Base-by-base conservation (phyloP, 2,113 vertebrate species). In the Callipepla californica region DNA sequence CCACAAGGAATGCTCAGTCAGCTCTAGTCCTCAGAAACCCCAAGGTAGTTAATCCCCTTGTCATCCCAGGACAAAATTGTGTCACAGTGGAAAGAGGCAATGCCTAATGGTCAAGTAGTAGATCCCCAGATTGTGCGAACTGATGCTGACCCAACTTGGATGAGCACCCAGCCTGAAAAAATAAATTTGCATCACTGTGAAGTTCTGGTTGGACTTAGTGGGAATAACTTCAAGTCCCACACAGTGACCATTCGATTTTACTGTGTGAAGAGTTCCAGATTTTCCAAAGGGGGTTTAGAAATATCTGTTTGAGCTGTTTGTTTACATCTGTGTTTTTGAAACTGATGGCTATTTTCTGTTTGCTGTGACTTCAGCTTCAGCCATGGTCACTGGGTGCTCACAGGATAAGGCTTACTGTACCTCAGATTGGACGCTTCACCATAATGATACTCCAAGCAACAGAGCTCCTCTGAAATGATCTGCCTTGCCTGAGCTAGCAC, bases 1-100 rank as follows among this genome's bases (percentile, higher is more conserved):
- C 72, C 53, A 80, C 25, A 21, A 75, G 82, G 89, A 94, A 85
- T 87, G 81, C 63, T 90, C 59, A 23, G n/a, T 77, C 72, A 87
- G 55, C 59, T 94, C 63, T 1, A 2, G 42, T 25, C 59, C 72
- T 87, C 80, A 67, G 55, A 93, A 94, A 80, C 72, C 75, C 90
- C 76, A 67, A 87, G 82, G 82, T 59, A 93, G 42, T 92, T 85
- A 76, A 87, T 69, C 16, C 74, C 32, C 53, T 86, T 73, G 53
- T 0, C 13, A 32, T 73, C 75, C 15, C 36, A 69, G 58, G 53
- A 85, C 87, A 78, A 61, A 92, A 15, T 30, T 72, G 30, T 93
- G 81, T 89, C 80, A 94, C 20, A 70, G 45, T 85, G 47, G 68
- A 88, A 91, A 88, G 47, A 63, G 21, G 19, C 75, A 80, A 38